Evolutionary conservation across 2,113 vertebrate species (phyloP), one percentile per base, ranked within the genome.

Genomic region (Cyanoderma ruficeps): DNA sequence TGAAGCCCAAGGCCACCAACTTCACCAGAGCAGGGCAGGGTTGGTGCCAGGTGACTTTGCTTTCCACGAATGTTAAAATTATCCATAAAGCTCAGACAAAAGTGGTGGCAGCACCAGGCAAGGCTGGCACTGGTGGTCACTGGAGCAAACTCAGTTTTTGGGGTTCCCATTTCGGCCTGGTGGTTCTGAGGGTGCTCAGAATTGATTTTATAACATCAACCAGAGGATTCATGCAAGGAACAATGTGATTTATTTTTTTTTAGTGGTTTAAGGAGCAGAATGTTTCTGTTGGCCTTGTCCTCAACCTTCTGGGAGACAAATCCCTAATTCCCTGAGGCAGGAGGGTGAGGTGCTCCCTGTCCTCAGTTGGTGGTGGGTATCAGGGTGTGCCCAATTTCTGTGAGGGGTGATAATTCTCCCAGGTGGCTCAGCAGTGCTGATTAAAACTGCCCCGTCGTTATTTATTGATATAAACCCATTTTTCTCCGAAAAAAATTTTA

Each of bases 1-100:
- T 11, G 15, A 57, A 25, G 20, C 10, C 3, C 42, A 10, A 19
- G 30, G 53, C 6, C 25, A 19, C 0, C 0, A 12, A 33, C 3
- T 35, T 35, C 31, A 28, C 7, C 37, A 1, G 11, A 30, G 22
- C 78, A 56, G 33, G 4, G 5, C 8, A 7, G n/a, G 35, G 22
- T 3, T 41, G 31, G 69, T 75, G 42, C 77, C 35, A 15, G 15
- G 64, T 12, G 24, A 9, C 0, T 93, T 56, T 42, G 24, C 28
- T 79, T 57, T 16, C 55, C 12, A 0, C 4, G 47, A 44, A 1
- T 46, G 31, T 42, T 64, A 30, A 68, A 59, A 56, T 50, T 4
- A 21, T 10, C 75, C 12, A 0, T 6, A 6, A 35, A 15, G 4
- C 27, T 5, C 19, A n/a, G 42, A 3, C 5, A 8, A 1, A 42